Evolutionary conservation across 2,888 invertebrate species (phyloP).

Genomic region (Herminia tarsipennalis): DNA sequence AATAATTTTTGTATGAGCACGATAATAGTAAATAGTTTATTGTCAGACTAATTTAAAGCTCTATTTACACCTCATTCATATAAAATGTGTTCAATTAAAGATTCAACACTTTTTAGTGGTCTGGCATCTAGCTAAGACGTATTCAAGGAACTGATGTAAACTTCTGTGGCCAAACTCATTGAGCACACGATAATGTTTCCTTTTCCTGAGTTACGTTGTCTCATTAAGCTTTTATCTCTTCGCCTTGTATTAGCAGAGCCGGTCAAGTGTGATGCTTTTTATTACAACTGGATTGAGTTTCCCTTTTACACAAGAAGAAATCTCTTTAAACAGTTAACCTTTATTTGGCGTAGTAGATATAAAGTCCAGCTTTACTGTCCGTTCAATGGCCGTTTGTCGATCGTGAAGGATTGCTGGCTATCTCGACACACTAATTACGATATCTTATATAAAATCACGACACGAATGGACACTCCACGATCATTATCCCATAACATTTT

Average conservation of each 20-base stretch:
- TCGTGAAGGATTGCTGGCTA: conserved; percentile 7
- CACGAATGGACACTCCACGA: conserved; percentile 20
- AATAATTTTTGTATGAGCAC: too few species aligned
- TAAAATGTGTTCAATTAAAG: too few species aligned
- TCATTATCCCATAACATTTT: conserved; percentile 38
- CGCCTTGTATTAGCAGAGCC: neutral
- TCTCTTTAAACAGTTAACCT: too few species aligned
- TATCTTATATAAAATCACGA: conserved; percentile 22
- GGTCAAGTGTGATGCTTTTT: neutral
- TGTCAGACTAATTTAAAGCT: too few species aligned
- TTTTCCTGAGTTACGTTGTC: conserved; percentile 3
- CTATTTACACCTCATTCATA: too few species aligned
- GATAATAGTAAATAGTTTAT: too few species aligned
- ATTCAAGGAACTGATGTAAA: conserved; percentile 1
- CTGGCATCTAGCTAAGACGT: too few species aligned
- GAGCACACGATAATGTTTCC: conserved; percentile 17
- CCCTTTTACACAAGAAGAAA: too few species aligned
- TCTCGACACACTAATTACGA: conserved; percentile 17
- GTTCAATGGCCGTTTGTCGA: neutral
- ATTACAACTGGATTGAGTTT: too few species aligned
- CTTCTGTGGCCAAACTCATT: conserved; percentile 4
- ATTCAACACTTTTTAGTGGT: too few species aligned
- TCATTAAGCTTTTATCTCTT: neutral
- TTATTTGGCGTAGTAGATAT: too few species aligned
- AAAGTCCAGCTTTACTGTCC: too few species aligned